phyloP scores from a whole-genome alignment of 2,888 invertebrate genomes.

The Mythimna loreyi region DNA sequence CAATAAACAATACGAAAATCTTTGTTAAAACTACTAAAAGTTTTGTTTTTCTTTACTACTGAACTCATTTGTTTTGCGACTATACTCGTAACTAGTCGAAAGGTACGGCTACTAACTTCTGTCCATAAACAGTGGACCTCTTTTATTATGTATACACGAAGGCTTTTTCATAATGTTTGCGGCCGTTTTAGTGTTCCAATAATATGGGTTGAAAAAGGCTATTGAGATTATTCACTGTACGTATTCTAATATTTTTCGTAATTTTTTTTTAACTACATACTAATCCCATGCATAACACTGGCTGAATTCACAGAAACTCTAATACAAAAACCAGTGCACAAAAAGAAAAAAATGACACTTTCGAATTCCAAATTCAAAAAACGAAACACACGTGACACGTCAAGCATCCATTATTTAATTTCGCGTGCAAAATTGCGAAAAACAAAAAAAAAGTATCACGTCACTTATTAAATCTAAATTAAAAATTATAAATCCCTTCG shows the following conservation, averaged over 20 bases:
- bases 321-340: neutral
- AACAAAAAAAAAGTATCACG: slow-evolving; percentile 47
- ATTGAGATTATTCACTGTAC: neutral
- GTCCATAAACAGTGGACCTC: slow-evolving; percentile 17
- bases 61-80: slow-evolving; percentile 8
- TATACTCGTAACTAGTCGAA: slow-evolving; percentile 17
- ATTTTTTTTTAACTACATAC: neutral
- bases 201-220: neutral
- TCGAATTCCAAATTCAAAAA: slow-evolving; percentile 32
- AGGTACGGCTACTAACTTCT: slow-evolving; percentile 20
- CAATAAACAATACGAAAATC: neutral
- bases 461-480: slow-evolving; percentile 63
- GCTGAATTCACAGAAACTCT: neutral
- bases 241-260: neutral
- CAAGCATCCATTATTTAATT: slow-evolving; percentile 57
- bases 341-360: neutral
- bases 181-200: slow-evolving; percentile 5
- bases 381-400: slow-evolving; percentile 27
- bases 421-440: slow-evolving; percentile 39
- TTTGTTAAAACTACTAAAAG: neutral
- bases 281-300: neutral
- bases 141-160: slow-evolving; percentile 29
- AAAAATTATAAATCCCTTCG: slow-evolving; percentile 65
- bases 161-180: slow-evolving; percentile 19
- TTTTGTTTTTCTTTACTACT: neutral